Evolutionary conservation across 1,140 invertebrate genomes (phyloP), one percentile per base, ranked within the genome.

Genomic region (Asbolus verrucosus): DNA sequence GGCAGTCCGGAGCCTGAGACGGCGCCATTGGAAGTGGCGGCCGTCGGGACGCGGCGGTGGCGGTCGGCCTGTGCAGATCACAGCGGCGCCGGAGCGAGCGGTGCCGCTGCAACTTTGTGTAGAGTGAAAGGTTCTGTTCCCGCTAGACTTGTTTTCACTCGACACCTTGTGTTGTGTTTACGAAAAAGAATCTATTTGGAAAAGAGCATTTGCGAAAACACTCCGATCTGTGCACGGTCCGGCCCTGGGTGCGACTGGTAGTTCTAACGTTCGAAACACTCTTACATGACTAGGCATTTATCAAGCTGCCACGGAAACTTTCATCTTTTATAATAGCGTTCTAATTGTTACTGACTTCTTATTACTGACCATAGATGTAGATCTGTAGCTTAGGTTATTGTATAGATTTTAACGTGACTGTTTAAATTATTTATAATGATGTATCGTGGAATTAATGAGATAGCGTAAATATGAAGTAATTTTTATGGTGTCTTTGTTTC

Each of bases 191-290:
- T 79, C 73, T 78, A 81, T 78, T 83, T 85, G 86, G 86, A 87
- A 87, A 87, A 87, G 86, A 87, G 86, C 86, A 86, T 87, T 88
- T 87, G 84, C 84, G 86, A 87, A 87, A 87, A 86, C 86, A 88
- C 87, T 87, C 86, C 87, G 86, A 84, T 84, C 76, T 77, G 69
- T 72, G 33, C 33, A 24, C 8, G 61, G 11, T 33, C 39, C 33
- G 61, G 33, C 33, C 21, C 33, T 21, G 61, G 31, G 36, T 63
- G 33, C 36, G 31, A 54, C 13, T 63, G 60, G 31, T 11, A 9
- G 33, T 18, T 31, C 18, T n/a, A 33, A 36, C 36, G 18, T 31
- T 60, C 2, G 14, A 11, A 30, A 62, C 11, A 46, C 3, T 13
- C 8, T 46, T 15, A 38, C 39, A 63, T 63, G 61, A 63, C 33